Percentiles rank a stretch among this genome's conserved stretches.
phyloP scores from a whole-genome alignment of 2,888 invertebrate genomes.

The Pilophorus perplexus region DNA sequence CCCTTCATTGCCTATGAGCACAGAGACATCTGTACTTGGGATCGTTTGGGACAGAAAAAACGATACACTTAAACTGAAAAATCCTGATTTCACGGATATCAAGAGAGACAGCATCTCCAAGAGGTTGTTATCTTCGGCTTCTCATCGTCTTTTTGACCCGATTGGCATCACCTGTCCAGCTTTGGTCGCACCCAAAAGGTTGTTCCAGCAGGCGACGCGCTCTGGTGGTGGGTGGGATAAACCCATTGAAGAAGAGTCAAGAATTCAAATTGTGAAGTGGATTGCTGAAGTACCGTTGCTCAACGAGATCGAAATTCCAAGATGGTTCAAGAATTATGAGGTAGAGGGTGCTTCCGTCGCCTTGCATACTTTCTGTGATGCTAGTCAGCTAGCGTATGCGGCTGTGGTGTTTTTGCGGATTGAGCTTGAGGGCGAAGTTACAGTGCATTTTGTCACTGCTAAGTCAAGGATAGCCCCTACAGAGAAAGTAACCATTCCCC shows the following conservation, averaged over 20 bases:
- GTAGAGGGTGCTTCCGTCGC: no score
- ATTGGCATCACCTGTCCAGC: conserved; percentile 47
- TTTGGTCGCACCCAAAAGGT: conserved; percentile 46
- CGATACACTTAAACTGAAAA: background rate
- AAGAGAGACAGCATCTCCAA: background rate
- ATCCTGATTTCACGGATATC: background rate
- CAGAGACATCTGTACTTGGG: conserved; percentile 12
- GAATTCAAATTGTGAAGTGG: background rate
- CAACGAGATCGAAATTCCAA: no score
- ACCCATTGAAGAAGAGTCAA: conserved; percentile 9
- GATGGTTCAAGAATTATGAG: no score
- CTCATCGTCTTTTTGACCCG: conserved; percentile 12
- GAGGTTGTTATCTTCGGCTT: background rate
- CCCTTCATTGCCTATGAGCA: background rate
- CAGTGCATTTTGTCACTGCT: no score
- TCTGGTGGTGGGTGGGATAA: conserved; percentile 45
- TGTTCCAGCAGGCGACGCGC: background rate
- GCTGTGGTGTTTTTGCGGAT: no score
- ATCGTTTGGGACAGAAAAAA: conserved; percentile 16
- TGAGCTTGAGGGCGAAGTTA: no score
- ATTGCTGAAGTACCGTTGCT: background rate
- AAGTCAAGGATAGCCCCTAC: no score
- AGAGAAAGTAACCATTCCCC: no score
- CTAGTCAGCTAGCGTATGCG: no score
- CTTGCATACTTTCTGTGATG: conserved; percentile 50